phyloP scores from a whole-genome alignment of 2,797 vertebrate genomes.

The Sternotherus odoratus region DNA sequence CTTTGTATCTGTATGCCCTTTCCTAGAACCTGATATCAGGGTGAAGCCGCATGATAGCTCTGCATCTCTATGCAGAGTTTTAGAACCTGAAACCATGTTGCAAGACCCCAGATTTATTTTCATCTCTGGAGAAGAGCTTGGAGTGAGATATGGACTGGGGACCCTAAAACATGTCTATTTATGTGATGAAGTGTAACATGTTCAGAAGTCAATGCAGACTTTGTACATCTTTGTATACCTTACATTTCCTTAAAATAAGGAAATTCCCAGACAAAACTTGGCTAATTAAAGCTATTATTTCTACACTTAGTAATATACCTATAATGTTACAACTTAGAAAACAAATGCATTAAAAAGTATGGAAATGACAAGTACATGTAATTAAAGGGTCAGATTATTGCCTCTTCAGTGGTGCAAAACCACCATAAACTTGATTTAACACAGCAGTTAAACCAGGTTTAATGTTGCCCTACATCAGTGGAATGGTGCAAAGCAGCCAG shows the following conservation, averaged over 20 bases:
- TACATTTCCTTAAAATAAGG: background rate
- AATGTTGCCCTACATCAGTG: background rate
- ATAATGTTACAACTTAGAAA: background rate
- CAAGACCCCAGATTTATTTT: background rate
- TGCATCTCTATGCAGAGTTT: background rate
- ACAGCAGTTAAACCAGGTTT: background rate
- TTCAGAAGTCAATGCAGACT: background rate
- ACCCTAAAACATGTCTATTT: background rate
- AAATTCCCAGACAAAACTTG: background rate
- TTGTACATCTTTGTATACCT: rapidly evolving
- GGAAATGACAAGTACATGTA: background rate
- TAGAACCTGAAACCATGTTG: background rate
- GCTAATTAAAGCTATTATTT: background rate
- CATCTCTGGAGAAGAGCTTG: slow-evolving; percentile 21
- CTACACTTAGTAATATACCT: rapidly evolving
- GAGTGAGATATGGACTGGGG: background rate
- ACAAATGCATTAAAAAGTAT: background rate
- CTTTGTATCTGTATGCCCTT: background rate
- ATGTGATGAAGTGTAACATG: background rate
- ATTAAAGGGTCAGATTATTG: background rate
- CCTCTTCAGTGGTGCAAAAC: background rate
- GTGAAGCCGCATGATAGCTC: background rate
- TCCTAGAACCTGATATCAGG: slow-evolving; percentile 17
- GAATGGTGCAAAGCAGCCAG: background rate
- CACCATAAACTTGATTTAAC: background rate